phyloP scores from a whole-genome alignment of 2,888 invertebrate genomes.

The Thera obeliscata region DNA sequence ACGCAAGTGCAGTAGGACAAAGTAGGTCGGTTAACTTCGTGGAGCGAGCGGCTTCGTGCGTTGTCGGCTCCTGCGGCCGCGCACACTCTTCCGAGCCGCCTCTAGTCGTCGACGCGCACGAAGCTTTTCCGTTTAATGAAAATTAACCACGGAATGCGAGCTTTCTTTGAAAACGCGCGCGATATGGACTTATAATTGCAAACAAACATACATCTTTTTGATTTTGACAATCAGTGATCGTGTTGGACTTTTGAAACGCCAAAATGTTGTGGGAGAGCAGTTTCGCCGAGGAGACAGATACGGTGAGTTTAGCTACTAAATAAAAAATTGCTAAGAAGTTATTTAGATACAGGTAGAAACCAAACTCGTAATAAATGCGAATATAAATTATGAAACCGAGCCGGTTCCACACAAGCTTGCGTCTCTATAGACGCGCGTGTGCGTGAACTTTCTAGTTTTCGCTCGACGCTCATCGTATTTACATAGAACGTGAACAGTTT shows the following conservation, averaged over 20 bases:
- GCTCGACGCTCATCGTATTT: constrained; percentile 76
- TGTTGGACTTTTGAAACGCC: constrained; percentile 68
- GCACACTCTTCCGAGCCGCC: constrained; percentile 71
- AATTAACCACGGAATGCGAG: constrained; percentile 72
- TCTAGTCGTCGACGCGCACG: constrained; percentile 66
- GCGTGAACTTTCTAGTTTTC: constrained; percentile 84
- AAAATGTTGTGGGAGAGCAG: constrained; percentile 79
- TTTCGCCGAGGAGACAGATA: constrained; percentile 76
- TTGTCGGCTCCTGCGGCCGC: constrained; percentile 63
- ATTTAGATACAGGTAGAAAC: constrained; percentile 34
- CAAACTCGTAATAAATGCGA: constrained; percentile 51
- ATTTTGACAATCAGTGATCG: constrained; percentile 53
- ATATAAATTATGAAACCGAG: constrained; percentile 71
- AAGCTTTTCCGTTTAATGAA: constrained; percentile 52
- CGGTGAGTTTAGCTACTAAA: constrained; percentile 65
- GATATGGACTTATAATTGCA: constrained; percentile 60
- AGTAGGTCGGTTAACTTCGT: constrained; percentile 79
- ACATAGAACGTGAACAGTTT: constrained; percentile 84
- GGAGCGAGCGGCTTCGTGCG: constrained; percentile 62
- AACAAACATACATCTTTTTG: constrained; percentile 34
- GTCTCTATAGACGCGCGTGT: constrained; percentile 51
- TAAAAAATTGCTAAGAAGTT: constrained; percentile 19
- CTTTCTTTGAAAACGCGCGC: constrained; percentile 54
- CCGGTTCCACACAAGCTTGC: constrained; percentile 54
- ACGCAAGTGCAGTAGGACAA: constrained; percentile 51